phyloP scores from a whole-genome alignment of 2,113 vertebrate genomes.

The Microcebus griseorufus region DNA sequence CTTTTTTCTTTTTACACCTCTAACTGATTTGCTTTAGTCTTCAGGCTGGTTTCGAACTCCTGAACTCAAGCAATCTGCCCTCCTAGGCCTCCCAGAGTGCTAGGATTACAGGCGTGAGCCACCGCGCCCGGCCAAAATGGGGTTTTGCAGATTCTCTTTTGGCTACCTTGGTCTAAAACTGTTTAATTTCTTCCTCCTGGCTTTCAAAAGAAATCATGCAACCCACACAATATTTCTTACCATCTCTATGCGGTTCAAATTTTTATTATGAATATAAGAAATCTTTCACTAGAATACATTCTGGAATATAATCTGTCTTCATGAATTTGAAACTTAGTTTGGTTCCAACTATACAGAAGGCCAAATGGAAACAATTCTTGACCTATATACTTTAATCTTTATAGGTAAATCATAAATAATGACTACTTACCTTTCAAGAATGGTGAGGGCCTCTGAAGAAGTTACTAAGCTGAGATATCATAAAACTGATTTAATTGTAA shows the following conservation, averaged over 20 bases:
- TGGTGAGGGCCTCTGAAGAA: neutral
- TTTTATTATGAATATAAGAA: neutral
- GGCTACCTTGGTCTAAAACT: neutral
- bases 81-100: too few relatives aligned
- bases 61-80: too few relatives aligned
- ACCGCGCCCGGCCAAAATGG: neutral
- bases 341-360: neutral
- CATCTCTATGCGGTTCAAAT: neutral
- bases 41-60: neutral
- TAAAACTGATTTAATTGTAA: neutral
- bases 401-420: slow-evolving; percentile 25
- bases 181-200: neutral
- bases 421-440: neutral
- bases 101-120: too few relatives aligned
- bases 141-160: neutral
- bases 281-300: neutral
- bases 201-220: slow-evolving; percentile 8
- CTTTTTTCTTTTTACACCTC: too few relatives aligned
- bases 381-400: neutral
- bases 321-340: slow-evolving; percentile 35
- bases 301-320: slow-evolving; percentile 37
- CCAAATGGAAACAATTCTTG: neutral
- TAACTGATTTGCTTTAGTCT: neutral
- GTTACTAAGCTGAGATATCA: neutral
- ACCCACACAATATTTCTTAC: neutral